These are phyloP conservation scores for Bettongia penicillata DNA, from an alignment of 2,113 vertebrate species.

Conservation along the genomic window DNA sequence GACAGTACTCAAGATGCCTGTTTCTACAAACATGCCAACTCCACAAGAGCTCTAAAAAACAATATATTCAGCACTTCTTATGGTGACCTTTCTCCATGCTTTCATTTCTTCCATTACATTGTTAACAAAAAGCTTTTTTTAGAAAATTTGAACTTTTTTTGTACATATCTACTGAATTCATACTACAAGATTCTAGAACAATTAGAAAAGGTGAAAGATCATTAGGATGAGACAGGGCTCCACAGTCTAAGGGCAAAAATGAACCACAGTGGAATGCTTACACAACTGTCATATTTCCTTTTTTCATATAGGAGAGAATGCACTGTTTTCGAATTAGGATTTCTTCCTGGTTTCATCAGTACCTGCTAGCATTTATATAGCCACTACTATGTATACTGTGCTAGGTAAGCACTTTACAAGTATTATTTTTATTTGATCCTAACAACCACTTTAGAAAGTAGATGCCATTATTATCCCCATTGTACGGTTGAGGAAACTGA, in stretches of 20 bases:
- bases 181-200: conserved; percentile 32
- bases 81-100: conserved; percentile 24
- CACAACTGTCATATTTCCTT: conserved; percentile 45
- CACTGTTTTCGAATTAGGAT: conserved; percentile 29
- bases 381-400: not conserved
- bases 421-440: not conserved
- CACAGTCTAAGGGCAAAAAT: conserved; percentile 37
- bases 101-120: conserved; percentile 29
- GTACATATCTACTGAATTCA: conserved; percentile 33
- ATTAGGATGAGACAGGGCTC: conserved; percentile 27
- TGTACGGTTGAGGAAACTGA: not conserved
- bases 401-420: not conserved
- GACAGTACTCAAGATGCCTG: conserved; percentile 57
- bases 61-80: conserved; percentile 1
- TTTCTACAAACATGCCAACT: conserved; percentile 28
- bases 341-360: conserved; percentile 60
- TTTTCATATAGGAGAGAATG: conserved; percentile 54
- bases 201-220: conserved; percentile 40
- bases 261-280: not conserved
- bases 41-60: not conserved
- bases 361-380: not conserved
- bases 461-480: not conserved
- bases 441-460: too few relatives aligned
- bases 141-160: not conserved
- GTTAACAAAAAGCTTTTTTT: not conserved